phyloP scores from a whole-genome alignment of 2,888 invertebrate species.

The Liodrosophila aerea region DNA sequence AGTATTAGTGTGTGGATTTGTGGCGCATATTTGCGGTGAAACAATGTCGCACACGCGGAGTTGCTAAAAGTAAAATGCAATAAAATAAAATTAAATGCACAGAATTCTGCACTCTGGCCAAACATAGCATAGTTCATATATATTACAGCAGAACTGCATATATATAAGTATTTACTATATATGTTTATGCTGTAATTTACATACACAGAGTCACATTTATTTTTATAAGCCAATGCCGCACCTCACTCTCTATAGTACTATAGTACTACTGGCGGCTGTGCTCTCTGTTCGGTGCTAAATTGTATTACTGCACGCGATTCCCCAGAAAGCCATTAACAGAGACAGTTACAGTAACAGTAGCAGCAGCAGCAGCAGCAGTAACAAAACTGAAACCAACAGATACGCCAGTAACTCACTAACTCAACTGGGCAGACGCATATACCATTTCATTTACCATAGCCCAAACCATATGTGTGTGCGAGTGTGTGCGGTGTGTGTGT shows the following conservation, averaged over 20 bases:
- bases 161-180: slow-evolving; percentile 21
- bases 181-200: slow-evolving; percentile 53
- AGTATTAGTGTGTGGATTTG: slow-evolving; percentile 42
- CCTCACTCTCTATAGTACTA: background rate
- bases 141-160: slow-evolving; percentile 12
- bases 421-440: slow-evolving; percentile 35
- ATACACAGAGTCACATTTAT: slow-evolving; percentile 42
- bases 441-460: slow-evolving; percentile 21
- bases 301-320: slow-evolving; percentile 74
- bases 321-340: slow-evolving; percentile 72
- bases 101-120: slow-evolving; percentile 42
- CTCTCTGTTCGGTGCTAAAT: slow-evolving; percentile 52
- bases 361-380: slow-evolving; percentile 16
- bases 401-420: slow-evolving; percentile 47
- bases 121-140: slow-evolving; percentile 4
- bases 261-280: slow-evolving; percentile 29
- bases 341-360: slow-evolving; percentile 35
- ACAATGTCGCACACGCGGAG: slow-evolving; percentile 63
- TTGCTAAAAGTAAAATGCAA: slow-evolving; percentile 65
- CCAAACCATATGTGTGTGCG: no score
- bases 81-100: slow-evolving; percentile 69
- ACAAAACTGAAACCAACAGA: slow-evolving; percentile 23
- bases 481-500: no score
- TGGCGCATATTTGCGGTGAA: slow-evolving; percentile 57
- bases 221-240: slow-evolving; percentile 48